phyloP scores from a whole-genome alignment of 2,113 vertebrate genomes.

The Platichthys stellatus region DNA sequence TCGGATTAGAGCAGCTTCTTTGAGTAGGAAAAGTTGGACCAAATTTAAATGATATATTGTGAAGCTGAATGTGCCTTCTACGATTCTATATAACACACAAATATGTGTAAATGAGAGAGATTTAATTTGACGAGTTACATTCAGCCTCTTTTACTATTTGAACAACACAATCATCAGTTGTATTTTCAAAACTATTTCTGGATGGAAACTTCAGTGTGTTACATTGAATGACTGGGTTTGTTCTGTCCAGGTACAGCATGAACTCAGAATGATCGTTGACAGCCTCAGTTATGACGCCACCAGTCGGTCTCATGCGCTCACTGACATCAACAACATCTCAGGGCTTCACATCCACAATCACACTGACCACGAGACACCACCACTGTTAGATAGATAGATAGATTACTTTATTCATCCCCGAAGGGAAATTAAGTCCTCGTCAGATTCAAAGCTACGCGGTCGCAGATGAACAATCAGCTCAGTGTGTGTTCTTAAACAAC shows the following conservation, averaged over 20 bases:
- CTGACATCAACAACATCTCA: slow-evolving; percentile 69
- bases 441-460: slow-evolving; percentile 23
- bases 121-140: not conserved
- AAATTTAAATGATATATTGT: slow-evolving; percentile 1
- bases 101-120: not conserved
- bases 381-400: too few relatives aligned
- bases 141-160: not conserved
- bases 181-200: not conserved
- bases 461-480: slow-evolving; percentile 48
- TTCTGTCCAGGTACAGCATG: not conserved
- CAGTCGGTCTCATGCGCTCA: slow-evolving; percentile 36
- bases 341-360: slow-evolving; percentile 66
- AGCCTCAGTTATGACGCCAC: too few relatives aligned
- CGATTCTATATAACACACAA: not conserved
- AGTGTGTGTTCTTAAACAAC: slow-evolving; percentile 24
- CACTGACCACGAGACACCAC: slow-evolving; percentile 11
- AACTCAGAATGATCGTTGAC: not conserved
- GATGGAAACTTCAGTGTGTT: not conserved
- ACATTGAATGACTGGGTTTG: not conserved
- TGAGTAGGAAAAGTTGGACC: not conserved
- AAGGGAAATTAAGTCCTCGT: too few relatives aligned
- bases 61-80: not conserved
- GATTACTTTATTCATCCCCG: too few relatives aligned
- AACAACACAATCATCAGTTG: not conserved
- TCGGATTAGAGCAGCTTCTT: not conserved